Evolutionary conservation across 2,888 invertebrate species (phyloP).

Genomic region (Cephus sareptanus): DNA sequence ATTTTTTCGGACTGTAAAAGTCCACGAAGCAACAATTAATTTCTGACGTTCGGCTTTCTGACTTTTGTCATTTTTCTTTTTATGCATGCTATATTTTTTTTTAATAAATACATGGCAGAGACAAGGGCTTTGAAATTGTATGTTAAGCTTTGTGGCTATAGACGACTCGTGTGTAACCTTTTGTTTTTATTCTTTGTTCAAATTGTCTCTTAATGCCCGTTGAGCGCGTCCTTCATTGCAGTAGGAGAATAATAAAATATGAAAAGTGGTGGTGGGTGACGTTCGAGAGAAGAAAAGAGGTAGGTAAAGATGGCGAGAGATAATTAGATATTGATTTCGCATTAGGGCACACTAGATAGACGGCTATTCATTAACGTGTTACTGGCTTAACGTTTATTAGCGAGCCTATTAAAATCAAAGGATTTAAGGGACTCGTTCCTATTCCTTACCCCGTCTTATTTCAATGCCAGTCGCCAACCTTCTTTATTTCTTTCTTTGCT

Average conservation of each 20-base stretch:
- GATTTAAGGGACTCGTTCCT: constrained; percentile 13
- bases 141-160: too few relatives aligned
- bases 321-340: constrained; percentile 62
- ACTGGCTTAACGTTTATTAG: constrained; percentile 36
- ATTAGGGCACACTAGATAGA: constrained; percentile 47
- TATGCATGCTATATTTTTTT: too few relatives aligned
- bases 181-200: too few relatives aligned
- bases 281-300: neutral
- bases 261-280: neutral
- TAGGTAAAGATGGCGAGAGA: constrained; percentile 32
- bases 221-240: neutral
- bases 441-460: constrained; percentile 14
- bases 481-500: neutral
- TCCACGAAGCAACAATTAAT: too few relatives aligned
- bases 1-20: too few relatives aligned
- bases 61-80: too few relatives aligned
- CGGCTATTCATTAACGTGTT: constrained; percentile 47
- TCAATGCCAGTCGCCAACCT: neutral
- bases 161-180: too few relatives aligned
- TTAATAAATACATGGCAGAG: too few relatives aligned
- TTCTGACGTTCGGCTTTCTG: too few relatives aligned
- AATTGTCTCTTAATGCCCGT: too few relatives aligned
- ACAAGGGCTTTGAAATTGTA: too few relatives aligned
- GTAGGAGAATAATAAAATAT: constrained; percentile 1
- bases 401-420: constrained; percentile 46